Evolutionary conservation across 2,113 vertebrate genomes (phyloP), one percentile per base, ranked within the genome.

Genomic region (Monarcha castaneiventris): DNA sequence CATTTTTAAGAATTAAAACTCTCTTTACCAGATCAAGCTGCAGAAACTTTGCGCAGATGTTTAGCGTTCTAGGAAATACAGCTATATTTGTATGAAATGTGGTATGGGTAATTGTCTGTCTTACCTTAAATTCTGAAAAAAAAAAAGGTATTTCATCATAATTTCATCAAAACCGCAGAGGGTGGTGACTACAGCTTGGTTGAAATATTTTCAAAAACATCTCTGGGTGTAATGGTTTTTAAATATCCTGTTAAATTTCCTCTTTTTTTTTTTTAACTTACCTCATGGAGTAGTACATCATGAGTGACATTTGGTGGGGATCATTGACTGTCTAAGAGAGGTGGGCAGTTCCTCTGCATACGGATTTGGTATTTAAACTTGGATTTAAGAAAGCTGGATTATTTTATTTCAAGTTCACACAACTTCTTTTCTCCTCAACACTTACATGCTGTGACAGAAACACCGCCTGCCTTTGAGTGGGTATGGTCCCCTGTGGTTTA

Each of bases 401-500:
- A 75, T 92, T 94, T 88, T 67, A 89, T 87, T 89, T 72, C 68
- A 79, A 85, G 83, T 82, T 90, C 86, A 46, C 85, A 88, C 69
- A 69, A 71, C 54, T 79, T 88, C 90, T 79, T 79, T 73, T 72
- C 66, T 95, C 86, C 61, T 88, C 87, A 82, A 48, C 59, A 87
- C 54, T 95, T 89, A 55, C 84, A 54, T 84, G 93, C 48, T 67
- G 55, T 89, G 91, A 90, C 77, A 87, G 64, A 63, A 88, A 68
- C 35, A 64, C 79, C 2, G 30, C 63, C 85, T 96, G 79, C 94
- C 94, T 96, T 93, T 94, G 85, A 84, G 52, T 90, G 69, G 61
- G 69, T 51, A 58, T 1, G 25, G 71, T 96, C 84, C 66, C 55
- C 76, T 88, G 63, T 35, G 71, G 75, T 94, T 90, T 94, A 88